Conservation (phyloP, 2,888 invertebrate species). For the Ephialtes manifestator region DNA sequence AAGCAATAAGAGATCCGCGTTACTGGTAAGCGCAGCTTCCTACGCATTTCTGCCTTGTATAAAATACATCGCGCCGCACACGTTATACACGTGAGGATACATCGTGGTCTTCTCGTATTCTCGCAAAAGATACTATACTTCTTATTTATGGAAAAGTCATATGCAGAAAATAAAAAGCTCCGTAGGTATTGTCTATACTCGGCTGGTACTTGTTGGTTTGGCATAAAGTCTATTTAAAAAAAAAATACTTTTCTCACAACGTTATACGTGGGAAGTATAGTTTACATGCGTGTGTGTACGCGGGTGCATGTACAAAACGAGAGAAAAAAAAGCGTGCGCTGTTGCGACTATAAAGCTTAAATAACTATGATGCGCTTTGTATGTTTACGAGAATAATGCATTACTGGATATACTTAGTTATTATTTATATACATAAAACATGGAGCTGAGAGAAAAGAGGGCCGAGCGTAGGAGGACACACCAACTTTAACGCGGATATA, state of each 20-base stretch:
- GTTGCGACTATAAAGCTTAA: slow-evolving; percentile 41
- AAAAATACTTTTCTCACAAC: background rate
- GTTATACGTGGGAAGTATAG: slow-evolving; percentile 1
- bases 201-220: slow-evolving; percentile 29
- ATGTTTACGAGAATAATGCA: slow-evolving; percentile 67
- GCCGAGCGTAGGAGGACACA: slow-evolving; percentile 47
- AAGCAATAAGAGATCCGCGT: slow-evolving; percentile 16
- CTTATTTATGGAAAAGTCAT: slow-evolving; percentile 57
- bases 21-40: slow-evolving; percentile 42
- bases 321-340: slow-evolving; percentile 28
- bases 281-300: slow-evolving; percentile 1
- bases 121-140: slow-evolving; percentile 31
- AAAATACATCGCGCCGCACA: slow-evolving; percentile 38
- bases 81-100: slow-evolving; percentile 32
- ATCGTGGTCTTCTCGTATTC: slow-evolving; percentile 47
- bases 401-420: slow-evolving; percentile 57
- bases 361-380: slow-evolving; percentile 57
- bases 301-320: slow-evolving; percentile 23
- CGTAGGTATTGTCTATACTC: slow-evolving; percentile 53
- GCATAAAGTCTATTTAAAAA: slow-evolving; percentile 19
- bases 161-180: slow-evolving; percentile 33
- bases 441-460: slow-evolving; percentile 27
- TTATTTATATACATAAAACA: slow-evolving; percentile 52
- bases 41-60: slow-evolving; percentile 49
- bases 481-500: slow-evolving; percentile 38